phyloP scores from a whole-genome alignment of 2,797 vertebrate species.

The Petrocephalus schoutedeni region DNA sequence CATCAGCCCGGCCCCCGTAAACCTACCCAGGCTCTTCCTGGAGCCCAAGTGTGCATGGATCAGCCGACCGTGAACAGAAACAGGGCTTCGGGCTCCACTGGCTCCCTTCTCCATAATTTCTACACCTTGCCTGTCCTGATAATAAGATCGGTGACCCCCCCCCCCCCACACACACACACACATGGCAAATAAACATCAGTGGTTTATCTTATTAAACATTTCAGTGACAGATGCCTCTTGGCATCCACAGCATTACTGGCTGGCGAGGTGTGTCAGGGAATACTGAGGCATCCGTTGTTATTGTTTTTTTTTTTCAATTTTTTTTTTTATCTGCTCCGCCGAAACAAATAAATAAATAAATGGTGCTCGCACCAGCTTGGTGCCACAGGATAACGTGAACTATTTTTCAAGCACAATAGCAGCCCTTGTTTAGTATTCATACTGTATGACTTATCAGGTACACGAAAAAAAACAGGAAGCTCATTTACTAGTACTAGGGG shows the following conservation, averaged over 20 bases:
- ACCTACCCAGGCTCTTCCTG: neutral
- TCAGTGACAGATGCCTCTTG: neutral
- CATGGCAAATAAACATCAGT: neutral
- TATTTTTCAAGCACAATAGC: conserved; percentile 17
- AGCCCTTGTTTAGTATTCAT: conserved; percentile 30
- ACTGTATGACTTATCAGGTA: conserved; percentile 20
- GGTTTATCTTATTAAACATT: neutral
- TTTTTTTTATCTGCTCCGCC: neutral
- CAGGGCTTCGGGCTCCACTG: neutral
- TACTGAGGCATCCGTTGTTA: neutral
- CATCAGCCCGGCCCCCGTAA: neutral
- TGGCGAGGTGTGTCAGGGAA: conserved; percentile 5
- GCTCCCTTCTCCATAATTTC: neutral
- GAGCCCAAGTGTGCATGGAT: neutral
- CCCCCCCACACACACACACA: neutral
- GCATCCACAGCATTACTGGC: neutral
- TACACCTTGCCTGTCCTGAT: neutral
- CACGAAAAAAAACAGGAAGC: conserved; percentile 4
- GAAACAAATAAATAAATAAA: conserved; percentile 10
- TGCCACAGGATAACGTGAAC: conserved; percentile 18
- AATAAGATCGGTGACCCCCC: neutral
- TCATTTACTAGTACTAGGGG: conserved; percentile 34
- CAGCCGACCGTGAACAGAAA: neutral
- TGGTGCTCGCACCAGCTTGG: conserved; percentile 5
- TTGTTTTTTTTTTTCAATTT: neutral